Evolutionary conservation across 2,797 vertebrate genomes (phyloP), one percentile per base, ranked within the genome.

Genomic region (Acanthurus tractus): DNA sequence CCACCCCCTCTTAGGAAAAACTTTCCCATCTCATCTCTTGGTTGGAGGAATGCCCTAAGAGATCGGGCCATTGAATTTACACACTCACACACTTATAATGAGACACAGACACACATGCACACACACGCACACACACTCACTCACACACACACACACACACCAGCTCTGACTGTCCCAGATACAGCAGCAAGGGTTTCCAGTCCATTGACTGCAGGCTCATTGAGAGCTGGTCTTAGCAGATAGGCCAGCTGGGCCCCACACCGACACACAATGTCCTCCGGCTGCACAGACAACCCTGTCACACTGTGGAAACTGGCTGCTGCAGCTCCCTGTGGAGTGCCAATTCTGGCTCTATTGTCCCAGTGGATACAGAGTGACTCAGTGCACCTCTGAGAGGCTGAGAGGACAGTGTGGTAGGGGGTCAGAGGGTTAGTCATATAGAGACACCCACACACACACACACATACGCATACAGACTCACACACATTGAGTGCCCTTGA

Each of bases 211-310:
- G 85, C 84, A 40, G 86, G 86, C 91, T 93, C 92, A 93, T 93
- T 92, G 92, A 85, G 92, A 92, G 87, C 93, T 89, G 92, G 92
- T 94, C 89, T 93, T 89, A 92, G 88, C 91, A 90, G 93, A 92
- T 89, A 91, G 93, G 86, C 93, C 93, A 93, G 91, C 92, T 93
- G 91, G 92, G 91, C 90, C 89, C 91, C 92, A 89, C 89, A 85
- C 88, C 77, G 92, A 89, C 88, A 90, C 92, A 89, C 85, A 90
- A 89, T 87, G 92, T 91, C 89, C 91, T 79, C 66, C 42, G 88
- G 91, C 92, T 85, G 86, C 90, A 86, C 87, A 83, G 84, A 87
- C 83, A 91, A 80, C 76, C 82, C 76, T 70, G 86, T 78, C 78
- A 78, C 81, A 82, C 71, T 29, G 83, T 71, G 77, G 88, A 88